A percentile compares a stretch with the other conserved stretches of the same genome.
phyloP scores from a whole-genome alignment of 1,140 invertebrate genomes.

The Drosophila parvula region DNA sequence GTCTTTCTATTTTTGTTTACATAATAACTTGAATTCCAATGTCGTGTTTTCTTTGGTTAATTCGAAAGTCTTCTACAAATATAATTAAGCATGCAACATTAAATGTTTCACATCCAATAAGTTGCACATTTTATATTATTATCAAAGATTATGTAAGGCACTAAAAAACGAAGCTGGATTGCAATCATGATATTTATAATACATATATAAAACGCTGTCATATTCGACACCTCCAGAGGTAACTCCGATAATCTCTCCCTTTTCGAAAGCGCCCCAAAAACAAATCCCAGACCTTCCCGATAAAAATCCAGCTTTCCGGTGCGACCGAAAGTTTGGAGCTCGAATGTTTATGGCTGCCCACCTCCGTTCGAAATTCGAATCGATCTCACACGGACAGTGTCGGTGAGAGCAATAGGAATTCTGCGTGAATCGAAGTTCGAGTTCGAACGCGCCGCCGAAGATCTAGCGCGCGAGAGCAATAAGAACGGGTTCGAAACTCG shows the following conservation, averaged over 20 bases:
- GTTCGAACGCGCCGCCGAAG: slow-evolving; percentile 21
- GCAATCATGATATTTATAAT: slow-evolving; percentile 7
- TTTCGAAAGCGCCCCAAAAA: slow-evolving; percentile 7
- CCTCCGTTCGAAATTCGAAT: slow-evolving; percentile 15
- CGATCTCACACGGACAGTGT: slow-evolving; percentile 50
- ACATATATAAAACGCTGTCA: not conserved
- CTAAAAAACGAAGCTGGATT: not conserved
- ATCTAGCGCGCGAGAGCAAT: slow-evolving; percentile 62
- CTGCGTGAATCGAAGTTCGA: slow-evolving; percentile 5
- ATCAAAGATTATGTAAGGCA: not conserved
- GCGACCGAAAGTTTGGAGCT: slow-evolving; percentile 19
- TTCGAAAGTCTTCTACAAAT: not conserved
- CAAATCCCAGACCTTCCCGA: slow-evolving; percentile 4
- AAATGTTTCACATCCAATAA: not conserved
- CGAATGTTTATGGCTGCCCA: slow-evolving; percentile 35
- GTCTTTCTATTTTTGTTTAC: not conserved
- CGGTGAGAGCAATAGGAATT: slow-evolving; percentile 47
- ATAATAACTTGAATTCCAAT: not conserved
- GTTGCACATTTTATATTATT: too few species aligned
- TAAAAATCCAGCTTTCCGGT: slow-evolving; percentile 7
- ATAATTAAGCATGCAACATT: not conserved
- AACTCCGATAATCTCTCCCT: not conserved
- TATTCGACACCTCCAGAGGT: slow-evolving; percentile 2
- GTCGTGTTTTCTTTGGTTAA: not conserved
- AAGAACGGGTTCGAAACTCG: slow-evolving; percentile 59